Percentiles rank a stretch among this genome's conserved stretches.
phyloP scores from a whole-genome alignment of 1,140 invertebrate genomes.

The Eulimnadia texana region DNA sequence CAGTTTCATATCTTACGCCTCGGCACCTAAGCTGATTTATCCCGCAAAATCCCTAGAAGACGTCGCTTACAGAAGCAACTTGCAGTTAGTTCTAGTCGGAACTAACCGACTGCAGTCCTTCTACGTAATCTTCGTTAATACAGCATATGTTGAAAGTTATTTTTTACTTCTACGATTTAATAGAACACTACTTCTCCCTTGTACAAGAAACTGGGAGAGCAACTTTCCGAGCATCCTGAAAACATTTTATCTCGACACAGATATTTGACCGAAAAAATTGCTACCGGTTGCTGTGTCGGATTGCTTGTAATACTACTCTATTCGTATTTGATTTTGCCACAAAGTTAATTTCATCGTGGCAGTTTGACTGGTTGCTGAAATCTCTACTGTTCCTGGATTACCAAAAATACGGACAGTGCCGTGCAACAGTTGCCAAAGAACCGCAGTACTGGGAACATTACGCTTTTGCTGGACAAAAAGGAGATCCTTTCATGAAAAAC shows the following conservation, averaged over 20 bases:
- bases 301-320: too few species aligned
- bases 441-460: neutral
- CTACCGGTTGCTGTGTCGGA: too few species aligned
- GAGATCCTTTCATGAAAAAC: neutral
- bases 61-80: neutral
- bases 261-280: too few species aligned
- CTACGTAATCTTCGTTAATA: neutral
- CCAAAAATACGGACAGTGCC: neutral
- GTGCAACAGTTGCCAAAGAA: neutral
- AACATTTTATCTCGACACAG: too few species aligned
- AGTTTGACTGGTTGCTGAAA: neutral
- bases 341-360: neutral
- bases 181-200: neutral
- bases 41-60: neutral
- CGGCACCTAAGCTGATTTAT: neutral
- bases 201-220: too few species aligned
- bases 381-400: neutral
- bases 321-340: too few species aligned
- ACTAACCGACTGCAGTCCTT: neutral
- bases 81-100: neutral
- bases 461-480: neutral
- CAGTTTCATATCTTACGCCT: neutral
- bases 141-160: too few species aligned
- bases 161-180: too few species aligned
- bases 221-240: too few species aligned